Conservation (phyloP, 2,888 invertebrate genomes). For the Petrophora chlorosata region DNA sequence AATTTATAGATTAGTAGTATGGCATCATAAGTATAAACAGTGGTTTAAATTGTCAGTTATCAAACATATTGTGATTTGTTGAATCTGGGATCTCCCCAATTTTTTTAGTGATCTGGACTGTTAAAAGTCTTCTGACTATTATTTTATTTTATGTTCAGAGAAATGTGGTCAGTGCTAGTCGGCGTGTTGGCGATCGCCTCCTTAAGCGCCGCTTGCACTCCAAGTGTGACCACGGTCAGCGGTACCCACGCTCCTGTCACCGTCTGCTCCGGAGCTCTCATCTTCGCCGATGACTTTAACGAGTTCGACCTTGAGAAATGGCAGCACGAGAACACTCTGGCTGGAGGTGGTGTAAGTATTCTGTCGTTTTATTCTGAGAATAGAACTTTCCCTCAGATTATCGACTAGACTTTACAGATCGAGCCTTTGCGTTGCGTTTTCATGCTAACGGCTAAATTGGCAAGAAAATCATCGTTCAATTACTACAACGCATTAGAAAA, state of each 20-base stretch:
- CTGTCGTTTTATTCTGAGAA: neutral
- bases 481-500: no score
- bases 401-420: no score
- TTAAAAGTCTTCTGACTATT: neutral
- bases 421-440: no score
- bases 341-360: slow-evolving; percentile 85
- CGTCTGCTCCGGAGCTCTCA: slow-evolving; percentile 82
- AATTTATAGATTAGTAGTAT: no score
- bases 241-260: slow-evolving; percentile 73
- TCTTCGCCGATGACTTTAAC: slow-evolving; percentile 86
- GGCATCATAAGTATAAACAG: no score
- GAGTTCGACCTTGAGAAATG: slow-evolving; percentile 83
- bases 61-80: no score
- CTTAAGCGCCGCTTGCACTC: slow-evolving; percentile 61
- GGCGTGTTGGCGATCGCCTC: slow-evolving; percentile 55
- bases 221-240: slow-evolving; percentile 77
- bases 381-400: neutral
- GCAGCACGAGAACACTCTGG: slow-evolving; percentile 86
- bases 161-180: slow-evolving; percentile 59
- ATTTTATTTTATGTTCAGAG: slow-evolving; percentile 47
- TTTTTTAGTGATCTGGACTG: neutral
- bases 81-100: no score
- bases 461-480: no score
- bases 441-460: no score
- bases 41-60: no score